These are phyloP conservation scores for Lates japonicus DNA, from an alignment of 2,797 vertebrate genomes.

Conservation along the genomic window DNA sequence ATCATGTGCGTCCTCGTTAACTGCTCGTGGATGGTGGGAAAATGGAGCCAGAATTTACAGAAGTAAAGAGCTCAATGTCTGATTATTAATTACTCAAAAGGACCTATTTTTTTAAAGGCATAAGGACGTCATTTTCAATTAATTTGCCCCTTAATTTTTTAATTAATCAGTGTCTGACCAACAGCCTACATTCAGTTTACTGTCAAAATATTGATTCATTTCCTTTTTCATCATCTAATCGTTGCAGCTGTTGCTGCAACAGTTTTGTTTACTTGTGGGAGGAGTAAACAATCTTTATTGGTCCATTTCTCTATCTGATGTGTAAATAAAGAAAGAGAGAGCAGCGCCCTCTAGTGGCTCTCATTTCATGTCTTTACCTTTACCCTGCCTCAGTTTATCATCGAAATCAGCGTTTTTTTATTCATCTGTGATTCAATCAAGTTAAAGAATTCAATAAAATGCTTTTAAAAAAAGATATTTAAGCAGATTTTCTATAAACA, in stretches of 20 bases:
- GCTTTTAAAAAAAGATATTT: too few species aligned
- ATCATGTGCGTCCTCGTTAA: too few species aligned
- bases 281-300: not conserved
- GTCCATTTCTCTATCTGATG: not conserved
- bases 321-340: not conserved
- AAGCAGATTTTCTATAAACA: too few species aligned
- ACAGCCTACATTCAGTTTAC: too few species aligned
- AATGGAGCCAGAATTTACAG: not conserved
- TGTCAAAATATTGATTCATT: too few species aligned
- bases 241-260: not conserved
- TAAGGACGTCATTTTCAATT: not conserved
- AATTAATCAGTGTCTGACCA: too few species aligned
- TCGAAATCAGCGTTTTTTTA: not conserved
- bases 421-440: not conserved
- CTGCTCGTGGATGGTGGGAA: not conserved
- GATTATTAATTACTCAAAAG: not conserved
- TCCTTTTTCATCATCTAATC: too few species aligned
- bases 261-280: not conserved
- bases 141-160: too few species aligned
- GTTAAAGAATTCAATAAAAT: too few species aligned
- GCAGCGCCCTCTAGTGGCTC: not conserved
- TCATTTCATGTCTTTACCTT: not conserved
- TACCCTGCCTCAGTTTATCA: too few species aligned
- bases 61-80: not conserved
- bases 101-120: not conserved